These are phyloP conservation scores for Entomobrya proxima DNA, from an alignment of 2,888 invertebrate species.

Conservation along the genomic window DNA sequence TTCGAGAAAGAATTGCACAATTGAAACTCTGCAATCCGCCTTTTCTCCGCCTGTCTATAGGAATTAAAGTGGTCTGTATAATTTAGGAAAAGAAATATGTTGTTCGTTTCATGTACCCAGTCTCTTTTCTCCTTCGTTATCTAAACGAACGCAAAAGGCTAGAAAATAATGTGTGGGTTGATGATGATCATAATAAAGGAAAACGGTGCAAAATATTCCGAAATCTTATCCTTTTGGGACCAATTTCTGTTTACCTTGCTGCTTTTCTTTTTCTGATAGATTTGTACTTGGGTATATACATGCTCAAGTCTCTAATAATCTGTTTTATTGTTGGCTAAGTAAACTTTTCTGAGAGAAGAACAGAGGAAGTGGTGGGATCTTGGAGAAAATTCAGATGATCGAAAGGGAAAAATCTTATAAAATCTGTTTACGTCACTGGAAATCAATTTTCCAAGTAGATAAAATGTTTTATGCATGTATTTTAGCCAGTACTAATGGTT, in stretches of 20 bases:
- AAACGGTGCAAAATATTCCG: conserved; percentile 1
- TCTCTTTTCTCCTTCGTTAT: conserved; percentile 22
- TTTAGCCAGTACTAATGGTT: too few relatives aligned
- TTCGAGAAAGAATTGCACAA: not conserved
- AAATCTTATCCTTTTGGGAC: conserved; percentile 12
- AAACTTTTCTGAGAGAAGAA: not conserved
- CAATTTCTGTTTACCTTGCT: conserved; percentile 7
- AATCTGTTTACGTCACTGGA: too few relatives aligned
- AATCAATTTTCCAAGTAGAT: not conserved
- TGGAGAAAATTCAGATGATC: too few relatives aligned
- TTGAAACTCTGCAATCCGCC: not conserved
- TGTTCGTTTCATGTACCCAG: not conserved
- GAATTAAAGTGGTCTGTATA: not conserved
- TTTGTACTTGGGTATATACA: too few relatives aligned
- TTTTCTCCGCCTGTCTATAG: not conserved
- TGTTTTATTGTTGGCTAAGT: conserved; percentile 1
- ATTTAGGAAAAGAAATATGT: not conserved
- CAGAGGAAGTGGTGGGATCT: not conserved
- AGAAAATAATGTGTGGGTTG: conserved; percentile 50
- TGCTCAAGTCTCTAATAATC: not conserved
- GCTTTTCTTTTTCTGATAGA: not conserved
- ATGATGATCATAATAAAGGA: conserved; percentile 25
- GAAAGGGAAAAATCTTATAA: too few relatives aligned
- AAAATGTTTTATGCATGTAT: not conserved
- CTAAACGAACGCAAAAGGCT: not conserved